Evolutionary conservation across 2,113 vertebrate genomes (phyloP), one percentile per base, ranked within the genome.

Genomic region (Triplophysa rosa): DNA sequence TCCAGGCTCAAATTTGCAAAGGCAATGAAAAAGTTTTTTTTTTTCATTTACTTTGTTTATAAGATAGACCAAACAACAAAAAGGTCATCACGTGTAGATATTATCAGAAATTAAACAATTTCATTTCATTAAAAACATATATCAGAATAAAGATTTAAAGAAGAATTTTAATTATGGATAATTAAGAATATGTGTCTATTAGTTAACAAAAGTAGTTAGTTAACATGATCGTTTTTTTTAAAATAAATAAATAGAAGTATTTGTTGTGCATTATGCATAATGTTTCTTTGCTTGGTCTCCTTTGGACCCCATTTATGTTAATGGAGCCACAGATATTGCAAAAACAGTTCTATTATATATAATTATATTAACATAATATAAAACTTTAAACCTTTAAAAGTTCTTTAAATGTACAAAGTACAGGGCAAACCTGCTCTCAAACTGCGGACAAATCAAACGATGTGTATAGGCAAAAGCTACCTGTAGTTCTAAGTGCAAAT

Each of bases 1-100:
- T 88, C 62, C 85, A 91, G 92, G 88, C 56, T 13, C 45, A 78
- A 67, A 24, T 24, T 0, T 47, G 80, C 77, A 83, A 87, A 11
- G 73, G 65, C 59, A 47, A 9, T 49, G 47, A 12, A 49, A 13
- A 13, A 3, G 9, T 47, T 6, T 14, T 1, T 45, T 45, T 10
- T 45, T 47, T 47, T 14, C 11, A 12, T 49, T 49, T 49, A 1
- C 13, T 49, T 49, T 49, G 10, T 49, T 49, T 49, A 13, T 47
- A 12, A 37, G 6, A 37, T 37, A 45, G 42, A 45, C 42, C 8
- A 45, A 9, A 45, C 42, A 11, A 12, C 11, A 45, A 12, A 45
- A 45, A 8, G 6, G 33, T 7, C 5, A 37, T 37, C 33, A 37
- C 6, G 33, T 37, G 33, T 37, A 37, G 33, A 37, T 37, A 37